These are phyloP conservation scores for Glaucomys volans DNA, from an alignment of 2,113 vertebrate genomes.

Conservation along the genomic window DNA sequence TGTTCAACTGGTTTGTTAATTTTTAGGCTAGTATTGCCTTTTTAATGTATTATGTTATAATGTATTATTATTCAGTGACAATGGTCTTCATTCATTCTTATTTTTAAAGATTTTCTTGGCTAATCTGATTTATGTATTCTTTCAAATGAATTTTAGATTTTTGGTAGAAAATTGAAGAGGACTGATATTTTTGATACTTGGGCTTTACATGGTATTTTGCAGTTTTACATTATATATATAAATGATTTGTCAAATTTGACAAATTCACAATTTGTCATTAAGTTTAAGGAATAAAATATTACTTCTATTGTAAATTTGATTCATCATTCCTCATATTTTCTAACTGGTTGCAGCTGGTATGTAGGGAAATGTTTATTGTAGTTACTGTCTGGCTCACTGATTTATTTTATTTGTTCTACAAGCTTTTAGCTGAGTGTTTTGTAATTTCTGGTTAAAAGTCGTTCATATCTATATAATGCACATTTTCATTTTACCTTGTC, in stretches of 20 bases:
- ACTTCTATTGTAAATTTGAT: constrained; percentile 36
- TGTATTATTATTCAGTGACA: neutral
- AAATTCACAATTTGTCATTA: constrained; percentile 9
- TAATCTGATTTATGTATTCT: constrained; percentile 37
- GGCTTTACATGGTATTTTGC: neutral
- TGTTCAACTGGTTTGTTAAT: neutral
- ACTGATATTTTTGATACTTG: neutral
- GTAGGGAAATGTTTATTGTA: constrained; percentile 31
- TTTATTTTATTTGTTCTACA: constrained; percentile 20
- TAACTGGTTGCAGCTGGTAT: neutral
- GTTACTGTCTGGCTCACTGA: constrained; percentile 39
- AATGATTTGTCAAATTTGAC: constrained; percentile 20
- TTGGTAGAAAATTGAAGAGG: constrained; percentile 26
- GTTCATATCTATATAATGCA: neutral
- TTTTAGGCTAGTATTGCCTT: neutral
- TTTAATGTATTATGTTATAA: neutral
- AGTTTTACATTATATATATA: neutral
- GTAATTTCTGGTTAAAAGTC: constrained; percentile 49
- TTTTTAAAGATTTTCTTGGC: constrained; percentile 41
- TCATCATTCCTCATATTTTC: neutral
- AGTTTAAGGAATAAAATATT: constrained; percentile 44
- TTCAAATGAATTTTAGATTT: constrained; percentile 32
- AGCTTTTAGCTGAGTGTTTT: constrained; percentile 62
- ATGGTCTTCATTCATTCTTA: constrained; percentile 23
- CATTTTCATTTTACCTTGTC: constrained; percentile 25